Evolutionary conservation across 2,113 vertebrate species (phyloP).

Genomic region (Cyprinodon variegatus): DNA sequence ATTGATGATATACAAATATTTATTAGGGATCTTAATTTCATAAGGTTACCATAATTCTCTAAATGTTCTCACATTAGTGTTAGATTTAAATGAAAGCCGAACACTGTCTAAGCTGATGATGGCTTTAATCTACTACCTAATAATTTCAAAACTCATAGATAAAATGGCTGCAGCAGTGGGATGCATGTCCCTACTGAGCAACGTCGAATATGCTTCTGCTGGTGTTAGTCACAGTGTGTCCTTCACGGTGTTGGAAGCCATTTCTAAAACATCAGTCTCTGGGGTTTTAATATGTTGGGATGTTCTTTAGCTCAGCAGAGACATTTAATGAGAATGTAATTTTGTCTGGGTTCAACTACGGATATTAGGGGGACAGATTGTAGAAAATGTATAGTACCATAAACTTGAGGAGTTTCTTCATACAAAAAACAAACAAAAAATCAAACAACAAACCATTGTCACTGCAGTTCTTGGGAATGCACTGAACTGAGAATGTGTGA

Average conservation of each 20-base stretch:
- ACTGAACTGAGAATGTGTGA: slow-evolving; percentile 27
- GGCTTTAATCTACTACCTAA: slow-evolving; percentile 27
- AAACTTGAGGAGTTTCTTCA: not conserved
- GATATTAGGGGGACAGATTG: not conserved
- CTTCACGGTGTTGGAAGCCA: not conserved
- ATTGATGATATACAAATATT: no score
- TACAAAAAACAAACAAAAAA: not conserved
- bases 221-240: not conserved
- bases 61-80: not conserved
- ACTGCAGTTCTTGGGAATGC: not conserved
- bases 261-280: not conserved
- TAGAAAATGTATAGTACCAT: not conserved
- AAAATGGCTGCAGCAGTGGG: slow-evolving; percentile 11
- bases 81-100: not conserved
- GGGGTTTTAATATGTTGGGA: not conserved
- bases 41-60: not conserved
- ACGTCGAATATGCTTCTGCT: slow-evolving; percentile 36
- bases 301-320: not conserved
- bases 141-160: slow-evolving; percentile 12
- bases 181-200: slow-evolving; percentile 29
- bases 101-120: slow-evolving; percentile 13
- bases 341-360: slow-evolving; percentile 6
- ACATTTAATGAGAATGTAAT: not conserved
- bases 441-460: not conserved
- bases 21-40: no score